These are phyloP conservation scores for Bombus cullumanus DNA, from an alignment of 1,140 invertebrate genomes.

Conservation along the genomic window DNA sequence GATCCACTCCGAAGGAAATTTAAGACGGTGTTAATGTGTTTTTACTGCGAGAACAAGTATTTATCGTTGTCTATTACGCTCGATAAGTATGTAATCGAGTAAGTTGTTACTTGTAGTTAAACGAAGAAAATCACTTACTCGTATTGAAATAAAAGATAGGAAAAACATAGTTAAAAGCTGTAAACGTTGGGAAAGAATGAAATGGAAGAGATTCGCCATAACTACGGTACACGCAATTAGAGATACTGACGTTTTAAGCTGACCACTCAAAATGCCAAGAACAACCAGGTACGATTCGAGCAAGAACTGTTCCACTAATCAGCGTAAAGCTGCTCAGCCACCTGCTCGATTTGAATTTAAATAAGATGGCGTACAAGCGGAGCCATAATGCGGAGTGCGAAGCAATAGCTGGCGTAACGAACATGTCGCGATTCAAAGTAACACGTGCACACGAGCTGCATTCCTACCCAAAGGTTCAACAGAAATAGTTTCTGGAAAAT, in stretches of 20 bases:
- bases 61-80: not conserved
- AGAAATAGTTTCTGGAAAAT: slow-evolving; percentile 12
- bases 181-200: not conserved
- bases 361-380: slow-evolving; percentile 25
- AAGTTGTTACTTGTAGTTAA: not conserved
- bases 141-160: not conserved
- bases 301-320: slow-evolving; percentile 26
- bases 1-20: too few species aligned
- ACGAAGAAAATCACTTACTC: not conserved
- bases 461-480: not conserved
- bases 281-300: not conserved
- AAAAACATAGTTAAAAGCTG: not conserved
- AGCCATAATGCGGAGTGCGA: not conserved
- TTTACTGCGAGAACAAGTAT: not conserved
- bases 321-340: slow-evolving; percentile 25
- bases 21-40: not conserved
- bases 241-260: not conserved
- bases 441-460: slow-evolving; percentile 10
- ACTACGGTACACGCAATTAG: not conserved
- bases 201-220: not conserved
- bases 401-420: slow-evolving; percentile 26
- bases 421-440: slow-evolving; percentile 34
- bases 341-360: slow-evolving; percentile 49
- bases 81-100: not conserved
- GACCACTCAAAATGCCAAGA: not conserved